Base-by-base conservation (phyloP, 2,888 invertebrate species). In the Leistus spinibarbis region DNA sequence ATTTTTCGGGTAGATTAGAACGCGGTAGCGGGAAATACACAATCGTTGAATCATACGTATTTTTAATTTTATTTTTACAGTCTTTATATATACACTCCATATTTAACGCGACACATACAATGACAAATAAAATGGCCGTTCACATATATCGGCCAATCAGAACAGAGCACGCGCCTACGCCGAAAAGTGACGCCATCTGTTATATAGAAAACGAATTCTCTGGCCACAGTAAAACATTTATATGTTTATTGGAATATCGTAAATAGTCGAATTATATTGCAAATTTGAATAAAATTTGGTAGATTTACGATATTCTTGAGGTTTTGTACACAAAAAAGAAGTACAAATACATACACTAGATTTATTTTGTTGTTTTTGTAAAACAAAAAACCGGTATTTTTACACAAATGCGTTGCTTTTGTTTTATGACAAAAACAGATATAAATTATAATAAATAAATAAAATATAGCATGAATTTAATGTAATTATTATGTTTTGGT, bases 71-170 rank as follows among this genome's bases (percentile, higher is more conserved):
- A 40, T 72, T 72, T 22, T 54, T 56, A 56, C 72, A 72, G 40
- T 72, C 53, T 72, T 66, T 72, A 56, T 72, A 66, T 16, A 65
- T 24, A 64, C 69, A 69, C 57, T 60, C 24, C 67, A 56, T 54
- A 1, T 40, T 40, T 2, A 3, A 40, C 40, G 13, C 5, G 40
- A 40, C 7, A 40, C 13, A 1, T 40, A 40, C 40, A 40, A 40
- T 40, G 40, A 40, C 40, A 40, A 40, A 3, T 13, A 40, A 40
- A 40, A 40, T 40, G 40, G 40, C 5, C 10, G 40, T 1, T 1
- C 2, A 1, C 13, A 40, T 10, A 40, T 40, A 40, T 10, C 40
- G 40, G 40, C 40, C 24, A 24, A 24, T 24, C 3, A 7, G 7
- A 24, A 24, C 3, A 24, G 24, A 24, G 24, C 3, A 24, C 24